These are phyloP conservation scores for Aegotheles bennettii DNA, from an alignment of 2,113 vertebrate species.

Conservation along the genomic window DNA sequence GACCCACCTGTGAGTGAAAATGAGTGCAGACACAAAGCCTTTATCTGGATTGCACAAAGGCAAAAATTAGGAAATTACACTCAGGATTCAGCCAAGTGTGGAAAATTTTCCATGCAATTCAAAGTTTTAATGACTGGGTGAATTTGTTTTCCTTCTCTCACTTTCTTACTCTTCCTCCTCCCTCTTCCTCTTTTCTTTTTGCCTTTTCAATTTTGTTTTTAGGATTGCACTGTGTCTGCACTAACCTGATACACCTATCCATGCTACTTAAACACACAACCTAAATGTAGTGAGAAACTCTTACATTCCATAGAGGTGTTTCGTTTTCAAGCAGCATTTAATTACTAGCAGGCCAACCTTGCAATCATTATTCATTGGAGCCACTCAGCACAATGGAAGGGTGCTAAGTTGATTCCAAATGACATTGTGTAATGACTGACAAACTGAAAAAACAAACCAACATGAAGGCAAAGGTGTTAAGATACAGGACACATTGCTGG, in stretches of 20 bases:
- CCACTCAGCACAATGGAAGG: neutral
- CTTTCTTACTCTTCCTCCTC: neutral
- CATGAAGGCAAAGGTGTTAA: neutral
- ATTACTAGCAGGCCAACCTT: conserved; percentile 11
- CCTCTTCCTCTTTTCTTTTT: neutral
- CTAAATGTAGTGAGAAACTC: neutral
- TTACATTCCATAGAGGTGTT: neutral
- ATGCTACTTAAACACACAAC: neutral
- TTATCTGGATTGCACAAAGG: neutral
- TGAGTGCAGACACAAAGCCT: neutral
- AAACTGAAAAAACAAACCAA: neutral
- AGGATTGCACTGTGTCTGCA: neutral
- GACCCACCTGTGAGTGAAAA: neutral
- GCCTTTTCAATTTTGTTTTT: neutral
- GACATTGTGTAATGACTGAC: neutral
- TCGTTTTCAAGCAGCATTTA: conserved; percentile 17
- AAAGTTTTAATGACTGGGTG: neutral
- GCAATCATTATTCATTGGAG: neutral
- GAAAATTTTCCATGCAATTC: neutral
- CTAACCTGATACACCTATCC: neutral
- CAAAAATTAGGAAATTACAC: neutral
- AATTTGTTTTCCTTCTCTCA: neutral
- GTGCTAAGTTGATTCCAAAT: neutral
- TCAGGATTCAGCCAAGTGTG: neutral
- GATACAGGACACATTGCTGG: neutral